phyloP scores from a whole-genome alignment of 2,888 invertebrate species.

The Dasysyrphus tricinctus region DNA sequence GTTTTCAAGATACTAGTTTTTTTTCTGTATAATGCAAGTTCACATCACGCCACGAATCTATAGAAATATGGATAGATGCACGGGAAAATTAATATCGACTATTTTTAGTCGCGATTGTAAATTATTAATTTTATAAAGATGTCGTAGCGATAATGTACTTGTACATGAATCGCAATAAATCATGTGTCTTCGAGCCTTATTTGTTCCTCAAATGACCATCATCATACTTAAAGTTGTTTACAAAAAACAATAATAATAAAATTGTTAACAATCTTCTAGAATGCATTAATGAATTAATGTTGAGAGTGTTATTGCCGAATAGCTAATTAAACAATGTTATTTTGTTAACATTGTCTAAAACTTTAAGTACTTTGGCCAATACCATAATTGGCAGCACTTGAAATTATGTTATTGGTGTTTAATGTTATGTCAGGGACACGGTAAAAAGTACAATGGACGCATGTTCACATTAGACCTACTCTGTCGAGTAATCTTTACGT shows the following conservation, averaged over 20 bases:
- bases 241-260: background rate
- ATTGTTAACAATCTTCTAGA: background rate
- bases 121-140: conserved; percentile 70
- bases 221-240: background rate
- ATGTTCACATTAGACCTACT: too few relatives aligned
- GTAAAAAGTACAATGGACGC: too few relatives aligned
- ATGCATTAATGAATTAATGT: too few relatives aligned
- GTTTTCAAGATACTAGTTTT: conserved; percentile 49
- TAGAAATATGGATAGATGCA: conserved; percentile 31
- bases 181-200: conserved; percentile 17
- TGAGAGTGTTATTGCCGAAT: background rate
- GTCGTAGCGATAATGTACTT: conserved; percentile 53
- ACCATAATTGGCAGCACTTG: too few relatives aligned
- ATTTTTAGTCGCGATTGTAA: conserved; percentile 55
- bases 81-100: conserved; percentile 50
- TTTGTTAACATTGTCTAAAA: too few relatives aligned
- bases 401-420: too few relatives aligned
- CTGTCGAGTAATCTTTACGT: too few relatives aligned
- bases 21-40: conserved; percentile 18
- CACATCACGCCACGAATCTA: conserved; percentile 19
- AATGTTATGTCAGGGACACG: too few relatives aligned
- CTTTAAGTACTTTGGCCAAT: too few relatives aligned
- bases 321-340: too few relatives aligned
- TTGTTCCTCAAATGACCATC: conserved; percentile 1
- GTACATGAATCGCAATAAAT: conserved; percentile 56